Evolutionary conservation across 2,113 vertebrate genomes (phyloP), one percentile per base, ranked within the genome.

Genomic region (Nestor notabilis): DNA sequence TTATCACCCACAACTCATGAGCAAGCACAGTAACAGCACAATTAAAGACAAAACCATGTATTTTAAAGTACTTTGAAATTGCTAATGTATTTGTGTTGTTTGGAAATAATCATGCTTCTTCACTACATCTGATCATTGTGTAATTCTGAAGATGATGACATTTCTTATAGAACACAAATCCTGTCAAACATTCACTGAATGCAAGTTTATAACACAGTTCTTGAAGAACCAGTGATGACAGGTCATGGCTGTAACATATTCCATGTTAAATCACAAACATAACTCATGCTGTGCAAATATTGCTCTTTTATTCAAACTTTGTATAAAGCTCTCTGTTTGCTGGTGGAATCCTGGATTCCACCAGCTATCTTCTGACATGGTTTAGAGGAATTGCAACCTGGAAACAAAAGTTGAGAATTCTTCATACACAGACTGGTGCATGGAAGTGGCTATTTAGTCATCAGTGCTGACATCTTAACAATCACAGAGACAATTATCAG

Each of bases 1-100:
- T 95, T 93, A 92, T 93, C 86, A 82, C 93, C 91, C 91, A 94
- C 92, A 87, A 92, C 81, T 79, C 91, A 90, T 90, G 93, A 97
- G 87, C 86, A 95, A 95, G 92, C 90, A 95, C 87, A 81, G 83
- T 61, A 94, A 69, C 55, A 76, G 82, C 81, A 87, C 83, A 82
- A 87, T 86, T 96, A 95, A 94, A 94, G 91, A 75, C 61, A 95
- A 92, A 97, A 10, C 69, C 71, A 71, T 31, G 28, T 65, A 77
- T 60, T 88, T 86, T 89, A 47, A 81, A 91, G 65, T 60, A 41
- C 29, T 85, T 92, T 31, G 43, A 86, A 88, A 86, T 50, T 50
- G 55, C 33, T 78, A 60, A 20, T 95, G 19, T 24, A 81, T 78
- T 92, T 58, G 18, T 89, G 64, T 64, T 93, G 72, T 90, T 93